Evolutionary conservation across 1,140 invertebrate species (phyloP), one percentile per base, ranked within the genome.

Genomic region (Luehdorfia chinensis): DNA sequence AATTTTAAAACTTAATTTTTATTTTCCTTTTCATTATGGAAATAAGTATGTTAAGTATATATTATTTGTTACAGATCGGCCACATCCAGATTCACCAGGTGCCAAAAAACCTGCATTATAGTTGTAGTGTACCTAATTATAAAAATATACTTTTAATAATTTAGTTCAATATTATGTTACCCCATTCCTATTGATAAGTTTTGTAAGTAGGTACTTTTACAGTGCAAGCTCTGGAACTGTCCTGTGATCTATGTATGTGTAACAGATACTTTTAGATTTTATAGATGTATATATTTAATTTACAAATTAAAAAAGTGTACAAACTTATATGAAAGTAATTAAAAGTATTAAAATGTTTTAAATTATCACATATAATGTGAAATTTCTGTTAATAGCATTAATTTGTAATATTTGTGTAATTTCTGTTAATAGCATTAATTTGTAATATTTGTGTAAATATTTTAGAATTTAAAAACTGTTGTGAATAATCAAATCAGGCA

Each of bases 101-200:
- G 74, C 78, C 55, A 85, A 85, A 73, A 85, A 85, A 57, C 81
- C 81, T 45, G 69, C 79, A 59, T 84, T 85, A 84, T 83, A 83
- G 77, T 66, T 72, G 44, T 65, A 70, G 58, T 50, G 34, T 66
- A n/a, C n/a, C n/a, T n/a, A 61, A 59, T 61, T 61, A 48, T 50
- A 50, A 62, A 46, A 57, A 55, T 36, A 34, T 56, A 48, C 49
- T 36, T 64, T 55, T 62, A 54, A 54, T 55, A 31, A 27, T n/a
- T 11, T 72, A 73, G 62, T 64, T 67, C 51, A 72, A 67, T 70
- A 63, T 57, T 66, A 73, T 77, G 80, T 84, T 81, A 84, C 80
- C 77, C 57, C 70, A 51, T 67, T 71, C 50, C 46, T 60, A 49
- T 46, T 56, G 68, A 62, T 61, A 59, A 31, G 9, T 6, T 67